Evolutionary conservation across 2,888 invertebrate genomes (phyloP).

Genomic region (Clivina fossor): DNA sequence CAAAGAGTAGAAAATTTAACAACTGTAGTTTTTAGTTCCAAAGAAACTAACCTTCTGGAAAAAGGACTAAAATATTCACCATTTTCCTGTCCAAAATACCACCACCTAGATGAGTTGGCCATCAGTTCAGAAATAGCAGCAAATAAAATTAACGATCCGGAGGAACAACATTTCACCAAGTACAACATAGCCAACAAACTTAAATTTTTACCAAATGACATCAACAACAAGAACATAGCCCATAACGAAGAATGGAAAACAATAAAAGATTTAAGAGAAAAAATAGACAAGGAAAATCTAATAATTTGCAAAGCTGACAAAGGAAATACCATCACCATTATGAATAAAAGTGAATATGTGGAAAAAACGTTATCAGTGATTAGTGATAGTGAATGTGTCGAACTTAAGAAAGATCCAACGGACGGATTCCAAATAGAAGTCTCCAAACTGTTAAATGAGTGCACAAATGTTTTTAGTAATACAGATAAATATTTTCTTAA

Average conservation of each 20-base stretch:
- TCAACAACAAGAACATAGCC: neutral
- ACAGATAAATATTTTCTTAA: slow-evolving; percentile 3
- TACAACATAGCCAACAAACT: neutral
- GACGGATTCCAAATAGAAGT: slow-evolving; percentile 3
- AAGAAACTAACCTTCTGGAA: slow-evolving; percentile 3
- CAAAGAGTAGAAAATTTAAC: neutral
- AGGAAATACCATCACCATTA: slow-evolving; percentile 1
- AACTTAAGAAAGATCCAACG: slow-evolving; percentile 3
- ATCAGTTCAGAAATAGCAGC: slow-evolving; percentile 3
- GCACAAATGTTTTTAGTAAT: slow-evolving; percentile 4
- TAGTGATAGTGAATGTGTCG: neutral
- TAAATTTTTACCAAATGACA: neutral
- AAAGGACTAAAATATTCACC: slow-evolving; percentile 18
- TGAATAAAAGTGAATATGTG: neutral
- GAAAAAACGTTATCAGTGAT: slow-evolving; percentile 1
- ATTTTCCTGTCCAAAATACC: neutral
- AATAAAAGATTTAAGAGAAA: neutral
- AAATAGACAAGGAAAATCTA: neutral
- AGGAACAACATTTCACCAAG: neutral
- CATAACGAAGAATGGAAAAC: slow-evolving; percentile 3
- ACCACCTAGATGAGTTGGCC: slow-evolving; percentile 3
- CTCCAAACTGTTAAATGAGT: slow-evolving; percentile 5
- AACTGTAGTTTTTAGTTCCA: neutral
- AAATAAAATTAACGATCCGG: neutral
- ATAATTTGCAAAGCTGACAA: slow-evolving; percentile 2